Conservation (phyloP, 64 coral and sea anemone genomes). For the Anthopleura sola region DNA sequence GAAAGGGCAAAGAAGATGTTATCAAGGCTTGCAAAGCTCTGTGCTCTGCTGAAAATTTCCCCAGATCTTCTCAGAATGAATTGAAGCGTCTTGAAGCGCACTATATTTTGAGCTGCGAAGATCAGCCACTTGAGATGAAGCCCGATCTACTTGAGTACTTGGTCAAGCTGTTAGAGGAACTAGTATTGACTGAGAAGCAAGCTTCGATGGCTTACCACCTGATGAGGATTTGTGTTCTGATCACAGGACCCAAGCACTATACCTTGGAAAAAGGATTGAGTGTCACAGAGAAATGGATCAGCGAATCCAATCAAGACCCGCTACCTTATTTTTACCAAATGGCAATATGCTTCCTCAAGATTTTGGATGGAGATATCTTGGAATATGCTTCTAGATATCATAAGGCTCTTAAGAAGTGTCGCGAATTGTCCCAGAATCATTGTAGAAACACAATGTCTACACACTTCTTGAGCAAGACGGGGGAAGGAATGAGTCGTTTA, state of each 20-base stretch:
- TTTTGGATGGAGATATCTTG: constrained; percentile 56
- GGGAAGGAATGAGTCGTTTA: constrained; percentile 72
- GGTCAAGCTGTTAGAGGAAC: constrained; percentile 57
- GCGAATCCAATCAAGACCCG: constrained; percentile 2
- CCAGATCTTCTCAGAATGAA: constrained; percentile 50
- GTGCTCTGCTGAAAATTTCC: constrained; percentile 56
- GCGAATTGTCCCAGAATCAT: constrained; percentile 60
- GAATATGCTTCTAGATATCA: constrained; percentile 35
- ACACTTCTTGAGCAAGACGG: constrained; percentile 61
- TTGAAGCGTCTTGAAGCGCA: constrained; percentile 74
- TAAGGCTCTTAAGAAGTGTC: constrained; percentile 26
- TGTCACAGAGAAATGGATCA: constrained; percentile 51
- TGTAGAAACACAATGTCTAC: constrained; percentile 36
- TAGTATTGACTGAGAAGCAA: constrained; percentile 49
- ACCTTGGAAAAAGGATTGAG: constrained; percentile 52
- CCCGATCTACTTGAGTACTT: constrained; percentile 45
- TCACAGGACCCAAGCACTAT: constrained; percentile 52
- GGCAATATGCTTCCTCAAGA: constrained; percentile 66
- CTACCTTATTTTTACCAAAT: constrained; percentile 70
- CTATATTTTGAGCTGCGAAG: constrained; percentile 48
- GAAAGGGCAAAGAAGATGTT: constrained; percentile 37
- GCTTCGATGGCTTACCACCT: constrained; percentile 39
- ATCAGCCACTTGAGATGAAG: constrained; percentile 30
- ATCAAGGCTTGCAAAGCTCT: constrained; percentile 58
- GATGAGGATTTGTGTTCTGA: constrained; percentile 63